Base-by-base conservation (phyloP, 1,140 invertebrate genomes). In the Orchestia grillus region DNA sequence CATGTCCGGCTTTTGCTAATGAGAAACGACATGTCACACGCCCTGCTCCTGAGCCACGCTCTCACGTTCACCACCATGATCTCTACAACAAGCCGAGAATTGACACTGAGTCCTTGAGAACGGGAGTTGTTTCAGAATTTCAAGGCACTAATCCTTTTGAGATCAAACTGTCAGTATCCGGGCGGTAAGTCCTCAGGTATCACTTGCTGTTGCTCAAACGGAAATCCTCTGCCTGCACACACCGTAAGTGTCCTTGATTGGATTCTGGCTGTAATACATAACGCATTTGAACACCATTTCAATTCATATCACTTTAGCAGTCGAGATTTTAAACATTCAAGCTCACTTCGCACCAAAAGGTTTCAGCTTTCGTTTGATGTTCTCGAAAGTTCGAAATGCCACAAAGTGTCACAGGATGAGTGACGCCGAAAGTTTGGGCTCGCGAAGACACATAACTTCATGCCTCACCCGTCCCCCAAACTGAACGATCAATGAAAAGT, bases 401-500 rank as follows among this genome's bases (percentile, higher is more conserved):
- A 23, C 36, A 77, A 77, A 15, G 15, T 77, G 62, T 3, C 3
- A 23, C 62, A 36, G 11, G 62, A 19, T 36, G 11, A 77, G 62
- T 23, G 36, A 77, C 1, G 28, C 28, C 11, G 62, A 36, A 77
- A 77, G 11, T 28, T 36, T 19, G 36, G 1, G 11, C 62, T 28
- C 28, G 11, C 11, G 28, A 77, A 77, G 62, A 77, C 11, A 19
- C 62, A 23, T 8, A 36, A 77, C 28, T 15, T 77, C 62, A 77
- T 77, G 62, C 41, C 88, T 90, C 88, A 90, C 4, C 4, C 15
- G 43, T 90, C 28, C 87, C 92, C 44, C 44, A 28, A 44, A 94
- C 43, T 45, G 44, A 94, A 94, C 92, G 92, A 94, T 94, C 92
- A 94, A 94, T 94, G 92, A 94, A 94, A 44, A 94, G 92, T 94